Evolutionary conservation across 2,113 vertebrate genomes (phyloP).

Genomic region (Sceloporus tristichus): DNA sequence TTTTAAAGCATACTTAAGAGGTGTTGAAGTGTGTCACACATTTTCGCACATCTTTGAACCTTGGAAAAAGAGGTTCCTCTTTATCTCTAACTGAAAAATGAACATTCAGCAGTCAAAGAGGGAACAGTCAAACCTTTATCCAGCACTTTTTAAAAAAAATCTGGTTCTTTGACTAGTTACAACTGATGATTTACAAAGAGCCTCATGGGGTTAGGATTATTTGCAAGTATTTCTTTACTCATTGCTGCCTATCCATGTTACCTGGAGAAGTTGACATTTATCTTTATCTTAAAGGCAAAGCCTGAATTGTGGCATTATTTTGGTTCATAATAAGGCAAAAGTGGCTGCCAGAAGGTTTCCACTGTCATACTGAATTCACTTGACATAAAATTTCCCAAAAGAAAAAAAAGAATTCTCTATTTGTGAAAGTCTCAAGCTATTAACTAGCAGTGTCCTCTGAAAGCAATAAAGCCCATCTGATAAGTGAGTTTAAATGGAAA

Average conservation of each 20-base stretch:
- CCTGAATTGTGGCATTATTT: not conserved
- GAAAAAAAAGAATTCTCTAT: not conserved
- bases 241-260: slow-evolving; percentile 3
- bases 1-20: slow-evolving; percentile 62
- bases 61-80: slow-evolving; percentile 26
- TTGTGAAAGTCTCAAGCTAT: not conserved
- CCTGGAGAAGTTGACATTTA: not conserved
- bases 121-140: not conserved
- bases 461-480: not conserved
- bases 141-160: not conserved
- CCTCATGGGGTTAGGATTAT: not conserved
- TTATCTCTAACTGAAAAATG: not conserved
- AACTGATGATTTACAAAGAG: too few relatives aligned
- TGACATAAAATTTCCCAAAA: not conserved
- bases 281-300: not conserved
- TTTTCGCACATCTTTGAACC: slow-evolving; percentile 53
- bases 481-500: not conserved
- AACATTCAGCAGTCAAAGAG: too few relatives aligned
- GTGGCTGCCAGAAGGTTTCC: slow-evolving; percentile 9
- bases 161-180: not conserved
- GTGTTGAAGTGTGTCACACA: slow-evolving; percentile 64
- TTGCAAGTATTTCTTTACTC: slow-evolving; percentile 56
- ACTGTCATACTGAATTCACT: not conserved
- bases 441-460: not conserved
- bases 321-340: not conserved